Evolutionary conservation across 2,888 invertebrate species (phyloP).

Genomic region (Tipula vernalis): DNA sequence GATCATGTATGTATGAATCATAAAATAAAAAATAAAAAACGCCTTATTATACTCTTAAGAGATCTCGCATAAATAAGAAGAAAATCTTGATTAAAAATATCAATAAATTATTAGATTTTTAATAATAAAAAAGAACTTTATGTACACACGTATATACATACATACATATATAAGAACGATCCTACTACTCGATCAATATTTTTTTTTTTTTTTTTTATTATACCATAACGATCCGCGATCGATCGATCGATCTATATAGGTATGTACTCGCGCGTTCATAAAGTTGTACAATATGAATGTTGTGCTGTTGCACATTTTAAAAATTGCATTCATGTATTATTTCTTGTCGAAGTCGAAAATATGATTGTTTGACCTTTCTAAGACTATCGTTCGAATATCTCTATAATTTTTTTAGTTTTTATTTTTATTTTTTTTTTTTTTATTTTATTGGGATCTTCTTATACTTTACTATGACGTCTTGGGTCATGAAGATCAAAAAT

Average conservation of each 20-base stretch:
- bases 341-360: conserved; percentile 10
- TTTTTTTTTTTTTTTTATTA: neutral
- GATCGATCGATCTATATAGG: neutral
- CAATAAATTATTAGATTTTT: neutral
- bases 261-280: neutral
- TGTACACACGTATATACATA: neutral
- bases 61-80: neutral
- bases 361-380: conserved; percentile 9
- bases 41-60: neutral
- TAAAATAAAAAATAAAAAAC: neutral
- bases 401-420: neutral
- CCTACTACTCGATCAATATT: neutral
- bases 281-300: neutral
- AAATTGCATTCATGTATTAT: conserved; percentile 6
- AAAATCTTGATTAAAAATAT: neutral
- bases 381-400: conserved; percentile 4
- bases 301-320: neutral
- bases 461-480: conserved; percentile 9
- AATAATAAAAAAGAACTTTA: neutral
- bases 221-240: neutral
- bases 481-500: conserved; percentile 7
- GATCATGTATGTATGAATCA: neutral
- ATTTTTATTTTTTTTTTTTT: neutral
- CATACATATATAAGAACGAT: neutral
- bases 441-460: neutral